Evolutionary conservation across 2,113 vertebrate species (phyloP), one percentile per base, ranked within the genome.

Genomic region (Empidonax traillii): DNA sequence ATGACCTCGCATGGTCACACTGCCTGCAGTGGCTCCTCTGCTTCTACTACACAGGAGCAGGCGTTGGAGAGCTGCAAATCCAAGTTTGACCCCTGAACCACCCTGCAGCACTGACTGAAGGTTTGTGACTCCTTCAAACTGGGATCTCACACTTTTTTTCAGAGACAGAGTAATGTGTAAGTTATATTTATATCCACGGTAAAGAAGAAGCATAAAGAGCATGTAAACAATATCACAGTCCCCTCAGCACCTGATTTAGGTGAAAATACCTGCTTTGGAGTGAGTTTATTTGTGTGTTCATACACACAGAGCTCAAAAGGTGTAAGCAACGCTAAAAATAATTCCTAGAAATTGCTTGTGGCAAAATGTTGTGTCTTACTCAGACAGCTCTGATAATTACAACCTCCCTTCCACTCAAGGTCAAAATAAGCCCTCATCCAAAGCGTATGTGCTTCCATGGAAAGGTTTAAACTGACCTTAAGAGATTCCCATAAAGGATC

Each of bases 371-470:
- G n/a, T 74, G 35, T 63, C 73, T 24, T 85, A 65, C 30, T 89
- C 83, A 87, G 88, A 88, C 94, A 92, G 69, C 83, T 68, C 76
- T 75, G 83, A 61, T 90, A 93, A 96, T 84, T 92, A 92, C 90
- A 96, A 61, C 65, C 67, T 83, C 69, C 46, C 71, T 94, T 63
- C 31, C 68, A 75, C 68, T 72, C 88, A 88, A 94, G 85, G 88
- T 95, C 87, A 93, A 68, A 93, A 53, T 14, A 46, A 68, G 88
- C 68, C 56, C 35, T 74, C 4, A 1, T 85, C 89, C 96, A 93
- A 71, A 9, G 33, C 13, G 13, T 30, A 23, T 80, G 93, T 80
- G 23, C 71, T 77, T 83, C 87, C 67, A 88, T 49, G 71, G 82
- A 52, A 94, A 85, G 87, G 69, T 59, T 74, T 94, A 65, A 37